Conservation (phyloP, 2,113 vertebrate species). For the Tapirus terrestris region DNA sequence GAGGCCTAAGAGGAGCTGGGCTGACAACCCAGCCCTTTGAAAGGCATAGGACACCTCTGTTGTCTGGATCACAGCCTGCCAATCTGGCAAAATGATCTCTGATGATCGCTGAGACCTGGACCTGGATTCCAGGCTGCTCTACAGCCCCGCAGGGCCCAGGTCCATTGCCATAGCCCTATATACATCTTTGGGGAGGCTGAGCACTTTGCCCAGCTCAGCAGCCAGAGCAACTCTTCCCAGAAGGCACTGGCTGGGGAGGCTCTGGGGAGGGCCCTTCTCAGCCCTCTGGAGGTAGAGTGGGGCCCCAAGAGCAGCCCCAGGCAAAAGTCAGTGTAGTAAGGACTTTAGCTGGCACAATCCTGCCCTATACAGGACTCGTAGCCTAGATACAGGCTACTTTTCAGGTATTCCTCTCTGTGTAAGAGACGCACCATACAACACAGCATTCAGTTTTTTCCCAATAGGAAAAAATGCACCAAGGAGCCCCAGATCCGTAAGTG, state of each 20-base stretch:
- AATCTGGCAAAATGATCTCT: neutral
- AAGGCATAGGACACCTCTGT: neutral
- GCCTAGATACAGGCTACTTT: neutral
- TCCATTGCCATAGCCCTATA: neutral
- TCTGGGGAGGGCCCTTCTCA: neutral
- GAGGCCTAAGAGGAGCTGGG: neutral
- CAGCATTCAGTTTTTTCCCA: neutral
- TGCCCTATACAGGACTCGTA: neutral
- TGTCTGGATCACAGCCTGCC: neutral
- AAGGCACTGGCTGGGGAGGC: neutral
- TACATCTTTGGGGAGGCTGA: slow-evolving; percentile 30
- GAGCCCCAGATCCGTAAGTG: neutral
- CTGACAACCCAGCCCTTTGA: neutral
- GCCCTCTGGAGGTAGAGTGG: neutral
- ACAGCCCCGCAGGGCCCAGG: neutral
- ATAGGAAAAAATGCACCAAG: neutral
- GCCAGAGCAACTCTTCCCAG: slow-evolving; percentile 2
- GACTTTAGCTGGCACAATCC: neutral
- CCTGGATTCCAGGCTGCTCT: neutral
- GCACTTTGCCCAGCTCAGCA: neutral
- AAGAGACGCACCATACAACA: neutral
- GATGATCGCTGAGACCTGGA: neutral
- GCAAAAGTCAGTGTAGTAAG: neutral
- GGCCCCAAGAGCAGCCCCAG: neutral
- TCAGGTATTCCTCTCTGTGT: neutral